A percentile compares a stretch with the other conserved stretches of the same genome.
phyloP scores from a whole-genome alignment of 2,797 vertebrate genomes.

The Anas flavirostris region DNA sequence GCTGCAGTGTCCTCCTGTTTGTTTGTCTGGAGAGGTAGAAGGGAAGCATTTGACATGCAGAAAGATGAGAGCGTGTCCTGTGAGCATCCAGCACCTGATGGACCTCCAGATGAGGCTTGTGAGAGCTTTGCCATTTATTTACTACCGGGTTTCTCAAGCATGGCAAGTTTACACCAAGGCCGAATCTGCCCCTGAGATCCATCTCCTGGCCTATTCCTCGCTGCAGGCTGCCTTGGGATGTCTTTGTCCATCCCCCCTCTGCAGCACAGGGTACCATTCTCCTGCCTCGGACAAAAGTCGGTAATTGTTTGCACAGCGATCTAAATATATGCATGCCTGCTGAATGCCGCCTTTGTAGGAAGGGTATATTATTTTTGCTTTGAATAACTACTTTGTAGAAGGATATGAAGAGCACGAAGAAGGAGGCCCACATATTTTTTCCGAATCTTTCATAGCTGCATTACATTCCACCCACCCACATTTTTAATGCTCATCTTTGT shows the following conservation, averaged over 20 bases:
- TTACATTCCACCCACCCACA: rapidly evolving
- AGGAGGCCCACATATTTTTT: neutral
- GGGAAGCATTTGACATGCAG: neutral
- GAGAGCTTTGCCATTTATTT: neutral
- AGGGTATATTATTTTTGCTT: slow-evolving; percentile 12
- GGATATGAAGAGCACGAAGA: neutral
- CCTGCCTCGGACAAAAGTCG: neutral
- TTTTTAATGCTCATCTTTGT: neutral
- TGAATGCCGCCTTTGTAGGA: neutral
- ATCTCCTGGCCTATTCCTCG: neutral
- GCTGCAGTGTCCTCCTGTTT: slow-evolving; percentile 10
- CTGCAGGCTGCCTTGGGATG: neutral
- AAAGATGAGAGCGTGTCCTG: neutral
- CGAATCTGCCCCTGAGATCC: neutral
- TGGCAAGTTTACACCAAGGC: neutral
- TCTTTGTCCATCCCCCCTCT: neutral
- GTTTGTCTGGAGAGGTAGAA: neutral
- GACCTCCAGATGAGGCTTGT: neutral
- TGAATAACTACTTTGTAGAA: neutral
- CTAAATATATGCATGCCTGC: neutral
- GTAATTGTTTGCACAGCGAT: neutral
- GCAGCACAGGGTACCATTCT: neutral
- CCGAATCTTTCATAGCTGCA: neutral
- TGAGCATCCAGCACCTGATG: neutral
- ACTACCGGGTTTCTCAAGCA: neutral